A percentile compares a stretch with the other conserved stretches of the same genome.
These are phyloP conservation scores for Drosophila sulfurigaster DNA, from an alignment of 1,140 invertebrate species.

Conservation along the genomic window DNA sequence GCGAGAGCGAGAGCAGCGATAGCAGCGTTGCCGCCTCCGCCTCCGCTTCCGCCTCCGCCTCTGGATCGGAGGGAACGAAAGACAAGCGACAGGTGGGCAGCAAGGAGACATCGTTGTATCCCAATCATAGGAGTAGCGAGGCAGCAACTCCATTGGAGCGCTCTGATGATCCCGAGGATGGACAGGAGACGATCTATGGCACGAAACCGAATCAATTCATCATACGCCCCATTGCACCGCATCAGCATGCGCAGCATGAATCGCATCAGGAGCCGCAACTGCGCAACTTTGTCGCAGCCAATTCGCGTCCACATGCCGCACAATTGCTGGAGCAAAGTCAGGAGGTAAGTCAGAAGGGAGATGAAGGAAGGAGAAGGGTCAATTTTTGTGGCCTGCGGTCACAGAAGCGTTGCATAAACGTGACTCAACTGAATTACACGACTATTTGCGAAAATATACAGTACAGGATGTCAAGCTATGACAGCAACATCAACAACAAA, in stretches of 20 bases:
- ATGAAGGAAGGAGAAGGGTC: constrained; percentile 28
- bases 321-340: constrained; percentile 80
- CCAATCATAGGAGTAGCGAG: constrained; percentile 70
- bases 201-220: constrained; percentile 80
- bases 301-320: constrained; percentile 73
- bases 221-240: constrained; percentile 77
- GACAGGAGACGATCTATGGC: constrained; percentile 81
- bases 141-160: background rate
- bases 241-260: constrained; percentile 76
- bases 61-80: constrained; percentile 64
- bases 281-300: constrained; percentile 74
- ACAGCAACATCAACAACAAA: constrained; percentile 29
- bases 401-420: constrained; percentile 58
- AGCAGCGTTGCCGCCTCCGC: constrained; percentile 34
- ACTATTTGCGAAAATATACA: constrained; percentile 69
- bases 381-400: constrained; percentile 48
- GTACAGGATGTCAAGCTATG: constrained; percentile 61
- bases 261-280: constrained; percentile 77
- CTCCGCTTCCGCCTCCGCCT: constrained; percentile 27
- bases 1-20: constrained; percentile 36
- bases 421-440: constrained; percentile 76
- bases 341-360: constrained; percentile 64
- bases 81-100: constrained; percentile 79
- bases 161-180: constrained; percentile 75
- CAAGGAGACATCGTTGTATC: constrained; percentile 75